Conservation (phyloP, 2,888 invertebrate genomes). For the Drosophila subsilvestris region DNA sequence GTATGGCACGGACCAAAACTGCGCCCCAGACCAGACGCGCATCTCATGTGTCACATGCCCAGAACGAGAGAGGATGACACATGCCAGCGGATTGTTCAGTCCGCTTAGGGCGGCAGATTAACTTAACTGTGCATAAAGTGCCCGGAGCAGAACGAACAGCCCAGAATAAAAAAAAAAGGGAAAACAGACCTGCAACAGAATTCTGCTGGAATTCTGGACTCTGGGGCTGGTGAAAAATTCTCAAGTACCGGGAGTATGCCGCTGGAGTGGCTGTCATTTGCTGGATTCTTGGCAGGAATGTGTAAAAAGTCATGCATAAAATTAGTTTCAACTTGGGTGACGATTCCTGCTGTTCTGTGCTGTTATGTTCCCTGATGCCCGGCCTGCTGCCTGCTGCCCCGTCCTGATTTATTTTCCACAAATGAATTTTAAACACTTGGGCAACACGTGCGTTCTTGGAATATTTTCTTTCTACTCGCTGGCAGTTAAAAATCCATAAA, state of each 20-base stretch:
- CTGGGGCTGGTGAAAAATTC: slow-evolving; percentile 64
- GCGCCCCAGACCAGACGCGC: slow-evolving; percentile 4
- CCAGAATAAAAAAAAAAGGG: slow-evolving; percentile 20
- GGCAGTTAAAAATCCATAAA: slow-evolving; percentile 66
- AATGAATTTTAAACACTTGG: slow-evolving; percentile 62
- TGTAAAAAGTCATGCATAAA: slow-evolving; percentile 80
- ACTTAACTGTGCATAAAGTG: slow-evolving; percentile 78
- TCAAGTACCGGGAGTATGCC: slow-evolving; percentile 53
- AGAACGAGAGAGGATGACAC: slow-evolving; percentile 62
- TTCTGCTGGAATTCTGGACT: slow-evolving; percentile 56
- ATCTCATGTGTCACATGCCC: slow-evolving; percentile 69
- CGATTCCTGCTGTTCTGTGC: slow-evolving; percentile 44
- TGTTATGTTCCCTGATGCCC: slow-evolving; percentile 9
- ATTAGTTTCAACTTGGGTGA: slow-evolving; percentile 77
- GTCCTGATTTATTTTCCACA: slow-evolving; percentile 69
- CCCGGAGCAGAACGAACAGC: slow-evolving; percentile 46
- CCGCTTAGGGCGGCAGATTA: slow-evolving; percentile 75
- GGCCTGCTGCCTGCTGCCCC: slow-evolving; percentile 12
- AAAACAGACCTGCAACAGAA: slow-evolving; percentile 12
- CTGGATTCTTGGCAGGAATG: slow-evolving; percentile 75
- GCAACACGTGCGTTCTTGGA: slow-evolving; percentile 76
- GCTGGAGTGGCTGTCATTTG: slow-evolving; percentile 71
- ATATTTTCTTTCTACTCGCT: slow-evolving; percentile 45
- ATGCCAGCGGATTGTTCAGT: slow-evolving; percentile 71
- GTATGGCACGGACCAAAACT: slow-evolving; percentile 65